Evolutionary conservation across 2,888 invertebrate species (phyloP), one percentile per base, ranked within the genome.

Genomic region (Fragum sueziense): DNA sequence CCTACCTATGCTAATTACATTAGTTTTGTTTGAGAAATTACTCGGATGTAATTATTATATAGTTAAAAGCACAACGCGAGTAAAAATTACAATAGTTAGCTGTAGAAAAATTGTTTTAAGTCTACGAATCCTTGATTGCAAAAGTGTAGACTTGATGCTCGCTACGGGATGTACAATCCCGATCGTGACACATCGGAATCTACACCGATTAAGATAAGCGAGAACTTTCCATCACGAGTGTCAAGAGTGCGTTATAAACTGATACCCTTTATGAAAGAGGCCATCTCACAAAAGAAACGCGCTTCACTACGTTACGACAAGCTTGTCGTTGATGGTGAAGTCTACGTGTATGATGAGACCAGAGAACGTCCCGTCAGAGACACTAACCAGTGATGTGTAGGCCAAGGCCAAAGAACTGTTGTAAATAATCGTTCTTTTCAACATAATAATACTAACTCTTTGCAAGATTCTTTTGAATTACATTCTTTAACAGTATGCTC

Each of bases 231-330:
- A 20, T 22, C 20, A 7, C 22, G 69, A 17, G 54, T 69, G 17
- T 47, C 29, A 27, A 69, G 52, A 31, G 54, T 33, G 11, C 69
- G 69, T 2, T 27, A 41, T 51, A 20, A 29, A 17, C 52, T 69
- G n/a, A 25, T 31, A 47, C 51, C 51, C 31, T 69, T 69, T 29
- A 41, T 69, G 20, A 51, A 31, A 27, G 27, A 27, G 27, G 27
- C 31, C 20, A 14, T 52, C 11, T 11, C 25, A 52, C 37, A 52
- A 4, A 47, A 31, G 27, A 51, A 51, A 52, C 17, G 47, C 6
- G 69, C 69, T n/a, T 69, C 27, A 27, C 29, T 69, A 20, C 27
- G 69, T 1, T 69, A 52, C 33, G 69, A 69, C n/a, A 69, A 27
- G 27, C 52, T 69, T 11, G 54, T 69, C 9, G 33, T 69, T 11